These are phyloP conservation scores for Ara ararauna DNA, from an alignment of 2,797 vertebrate genomes.

Conservation along the genomic window DNA sequence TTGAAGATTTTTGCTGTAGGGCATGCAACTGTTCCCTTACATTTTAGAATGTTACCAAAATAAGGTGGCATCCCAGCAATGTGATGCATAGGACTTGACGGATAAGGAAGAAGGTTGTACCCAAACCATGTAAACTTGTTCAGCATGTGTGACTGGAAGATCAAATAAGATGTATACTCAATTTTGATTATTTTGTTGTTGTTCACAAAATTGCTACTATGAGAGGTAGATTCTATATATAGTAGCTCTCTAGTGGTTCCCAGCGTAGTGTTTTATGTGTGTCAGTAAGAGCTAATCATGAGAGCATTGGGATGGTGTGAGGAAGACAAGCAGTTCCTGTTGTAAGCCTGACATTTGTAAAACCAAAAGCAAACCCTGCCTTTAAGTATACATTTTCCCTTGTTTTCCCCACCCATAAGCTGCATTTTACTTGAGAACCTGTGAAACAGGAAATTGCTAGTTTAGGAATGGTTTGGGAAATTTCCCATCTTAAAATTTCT, in stretches of 20 bases:
- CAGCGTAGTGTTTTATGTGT: neutral
- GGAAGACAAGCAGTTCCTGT: neutral
- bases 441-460: neutral
- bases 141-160: neutral
- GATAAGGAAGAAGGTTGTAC: neutral
- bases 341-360: neutral
- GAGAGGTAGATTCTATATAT: neutral
- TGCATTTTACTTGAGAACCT: neutral
- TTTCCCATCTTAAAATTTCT: neutral
- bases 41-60: neutral
- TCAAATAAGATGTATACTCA: neutral
- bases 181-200: neutral
- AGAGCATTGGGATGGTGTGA: neutral
- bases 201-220: neutral
- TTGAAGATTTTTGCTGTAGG: neutral
- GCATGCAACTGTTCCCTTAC: neutral
- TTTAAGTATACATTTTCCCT: neutral
- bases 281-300: neutral
- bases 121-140: neutral
- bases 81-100: neutral
- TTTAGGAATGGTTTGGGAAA: neutral
- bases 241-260: neutral
- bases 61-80: neutral
- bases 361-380: neutral
- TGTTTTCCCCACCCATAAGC: neutral